These are phyloP conservation scores for Chanos chanos DNA, from an alignment of 2,797 vertebrate genomes.

Conservation along the genomic window DNA sequence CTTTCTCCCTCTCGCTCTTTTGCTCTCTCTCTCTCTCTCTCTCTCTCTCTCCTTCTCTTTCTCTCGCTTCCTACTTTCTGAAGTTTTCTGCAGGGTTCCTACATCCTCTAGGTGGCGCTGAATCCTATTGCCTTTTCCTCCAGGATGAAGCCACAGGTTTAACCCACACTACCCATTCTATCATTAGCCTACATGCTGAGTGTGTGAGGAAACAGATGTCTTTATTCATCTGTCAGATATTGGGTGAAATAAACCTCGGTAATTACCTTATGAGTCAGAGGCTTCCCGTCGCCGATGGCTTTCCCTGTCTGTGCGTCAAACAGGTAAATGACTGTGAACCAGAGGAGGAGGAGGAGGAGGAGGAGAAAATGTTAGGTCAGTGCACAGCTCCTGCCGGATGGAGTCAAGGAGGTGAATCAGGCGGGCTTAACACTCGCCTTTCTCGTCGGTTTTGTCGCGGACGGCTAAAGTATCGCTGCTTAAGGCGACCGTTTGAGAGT, in stretches of 20 bases:
- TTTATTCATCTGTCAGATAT: neutral
- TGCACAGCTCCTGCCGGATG: neutral
- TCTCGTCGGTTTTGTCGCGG: slow-evolving; percentile 88
- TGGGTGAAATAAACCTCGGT: neutral
- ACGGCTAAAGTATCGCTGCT: slow-evolving; percentile 91
- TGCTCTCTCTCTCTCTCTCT: slow-evolving; percentile 27
- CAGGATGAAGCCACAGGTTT: neutral
- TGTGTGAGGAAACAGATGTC: neutral
- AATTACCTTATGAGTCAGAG: slow-evolving; percentile 86
- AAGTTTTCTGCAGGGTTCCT: neutral
- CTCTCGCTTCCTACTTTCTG: neutral
- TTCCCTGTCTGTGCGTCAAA: slow-evolving; percentile 91
- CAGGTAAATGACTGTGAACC: slow-evolving; percentile 89
- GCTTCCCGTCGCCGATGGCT: slow-evolving; percentile 84
- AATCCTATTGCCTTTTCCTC: neutral
- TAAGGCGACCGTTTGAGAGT: slow-evolving; percentile 82
- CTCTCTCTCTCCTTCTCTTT: slow-evolving; percentile 40
- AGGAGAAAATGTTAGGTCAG: too few relatives aligned
- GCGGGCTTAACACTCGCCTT: slow-evolving; percentile 65
- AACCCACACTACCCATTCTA: too few relatives aligned
- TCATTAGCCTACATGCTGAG: neutral
- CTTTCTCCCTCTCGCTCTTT: slow-evolving; percentile 37
- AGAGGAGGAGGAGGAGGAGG: too few relatives aligned
- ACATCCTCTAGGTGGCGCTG: slow-evolving; percentile 25
- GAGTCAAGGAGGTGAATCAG: neutral